Evolutionary conservation across 1,140 invertebrate genomes (phyloP), one percentile per base, ranked within the genome.

Genomic region (Pachypeltis micranthus): DNA sequence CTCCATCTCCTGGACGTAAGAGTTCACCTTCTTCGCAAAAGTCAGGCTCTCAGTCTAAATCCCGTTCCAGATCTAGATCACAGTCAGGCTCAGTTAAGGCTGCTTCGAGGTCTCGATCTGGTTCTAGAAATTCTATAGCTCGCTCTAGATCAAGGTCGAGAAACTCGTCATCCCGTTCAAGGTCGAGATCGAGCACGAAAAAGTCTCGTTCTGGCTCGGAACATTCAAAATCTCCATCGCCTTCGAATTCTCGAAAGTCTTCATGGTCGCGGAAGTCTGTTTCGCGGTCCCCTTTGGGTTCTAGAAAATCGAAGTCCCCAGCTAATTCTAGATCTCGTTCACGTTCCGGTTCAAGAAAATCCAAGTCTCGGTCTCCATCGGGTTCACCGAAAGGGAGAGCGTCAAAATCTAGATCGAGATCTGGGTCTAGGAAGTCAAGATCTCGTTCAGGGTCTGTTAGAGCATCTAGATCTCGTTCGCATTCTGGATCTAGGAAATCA

Each of bases 401-500:
- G 34, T 67, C 70, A 25, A 57, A 66, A 28, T 65, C 69, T 27
- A 61, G 58, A 14, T 67, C 69, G 44, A 64, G 63, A 56, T 68
- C 69, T 4, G 62, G 63, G 10, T 65, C 67, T 7, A 56, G 55
- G 25, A 59, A 59, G 21, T 66, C 65, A 3, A 29, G 54, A 24
- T 63, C 65, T 55, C 29, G 44, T n/a, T 60, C 59, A 14, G 25
- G 39, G 34, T 26, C 44, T n/a, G 24, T n/a, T 65, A 61, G 69
- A 29, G 21, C 54, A 2, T 67, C 64, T 26, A 19, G 69, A 63
- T 55, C 66, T 64, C n/a, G 51, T 26, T 58, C 66, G 63, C 67
- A 66, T 2, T 63, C 69, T 0, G 68, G 65, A 58, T 70, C 73
- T n/a, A 63, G 72, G 27, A 76, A 76, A 23, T 58, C 64, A 16